Percentiles rank a stretch among this genome's conserved stretches.
Evolutionary conservation across 2,797 vertebrate genomes (phyloP).

Genomic region (Margarornis squamiger): DNA sequence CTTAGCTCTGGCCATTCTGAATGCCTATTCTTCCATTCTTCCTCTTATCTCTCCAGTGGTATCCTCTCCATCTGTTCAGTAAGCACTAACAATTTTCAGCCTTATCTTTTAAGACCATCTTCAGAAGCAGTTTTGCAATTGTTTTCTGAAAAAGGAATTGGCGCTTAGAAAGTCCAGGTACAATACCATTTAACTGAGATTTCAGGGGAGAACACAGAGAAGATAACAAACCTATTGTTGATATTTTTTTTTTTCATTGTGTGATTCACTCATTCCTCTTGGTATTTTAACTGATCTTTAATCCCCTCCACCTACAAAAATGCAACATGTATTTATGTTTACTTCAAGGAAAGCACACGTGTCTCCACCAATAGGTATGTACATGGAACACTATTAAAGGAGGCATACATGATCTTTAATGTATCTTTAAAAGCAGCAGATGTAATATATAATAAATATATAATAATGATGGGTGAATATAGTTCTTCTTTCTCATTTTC

Average conservation of each 20-base stretch:
- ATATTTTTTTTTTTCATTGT: background rate
- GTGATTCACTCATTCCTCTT: background rate
- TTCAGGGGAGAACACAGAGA: background rate
- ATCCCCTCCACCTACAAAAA: background rate
- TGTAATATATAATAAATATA: background rate
- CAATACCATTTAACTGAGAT: background rate
- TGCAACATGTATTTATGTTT: background rate
- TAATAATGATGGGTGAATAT: background rate
- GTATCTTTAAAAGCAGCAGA: background rate
- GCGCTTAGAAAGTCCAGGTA: background rate
- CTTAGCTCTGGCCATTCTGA: constrained; percentile 12
- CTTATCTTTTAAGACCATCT: constrained; percentile 48
- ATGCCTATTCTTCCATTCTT: constrained; percentile 44
- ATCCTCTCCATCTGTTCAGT: constrained; percentile 46
- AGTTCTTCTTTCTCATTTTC: background rate
- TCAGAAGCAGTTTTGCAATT: constrained; percentile 43
- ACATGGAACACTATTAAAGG: background rate
- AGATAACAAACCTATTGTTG: background rate
- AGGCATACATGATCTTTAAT: background rate
- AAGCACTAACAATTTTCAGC: constrained; percentile 23
- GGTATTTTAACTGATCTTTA: background rate
- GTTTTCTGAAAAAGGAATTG: constrained; percentile 34
- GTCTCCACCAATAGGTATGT: background rate
- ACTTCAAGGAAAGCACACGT: background rate
- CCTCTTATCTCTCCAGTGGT: constrained; percentile 21